These are phyloP conservation scores for Limonius californicus DNA, from an alignment of 1,140 invertebrate species.

Conservation along the genomic window DNA sequence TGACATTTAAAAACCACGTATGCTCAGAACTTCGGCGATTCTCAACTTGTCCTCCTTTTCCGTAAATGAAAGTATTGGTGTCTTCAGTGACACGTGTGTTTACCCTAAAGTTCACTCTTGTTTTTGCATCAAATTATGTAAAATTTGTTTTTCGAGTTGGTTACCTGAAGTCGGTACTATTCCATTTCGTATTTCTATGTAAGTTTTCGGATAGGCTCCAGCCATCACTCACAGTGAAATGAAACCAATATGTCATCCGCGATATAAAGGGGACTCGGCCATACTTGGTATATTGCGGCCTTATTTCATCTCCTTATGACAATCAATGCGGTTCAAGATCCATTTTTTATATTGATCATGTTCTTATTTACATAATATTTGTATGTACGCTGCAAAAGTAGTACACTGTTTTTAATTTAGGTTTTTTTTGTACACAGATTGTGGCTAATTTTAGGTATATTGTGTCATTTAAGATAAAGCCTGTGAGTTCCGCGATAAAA, in stretches of 20 bases:
- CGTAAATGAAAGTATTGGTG: neutral
- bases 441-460: too few species aligned
- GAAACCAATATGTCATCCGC: constrained; percentile 23
- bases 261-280: constrained; percentile 19
- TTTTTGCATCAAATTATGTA: neutral
- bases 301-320: constrained; percentile 22
- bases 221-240: constrained; percentile 12
- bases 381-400: too few species aligned
- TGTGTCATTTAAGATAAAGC: too few species aligned
- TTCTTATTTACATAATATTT: too few species aligned
- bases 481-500: too few species aligned
- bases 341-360: too few species aligned
- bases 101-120: neutral
- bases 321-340: neutral
- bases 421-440: too few species aligned
- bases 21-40: too few species aligned
- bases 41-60: neutral
- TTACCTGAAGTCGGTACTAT: neutral
- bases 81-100: neutral
- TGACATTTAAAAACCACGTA: too few species aligned
- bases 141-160: constrained; percentile 1
- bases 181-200: neutral
- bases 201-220: neutral
- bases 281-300: constrained; percentile 21
- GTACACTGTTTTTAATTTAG: too few species aligned